Conservation (phyloP, 2,113 vertebrate genomes). For the Cebidichthys violaceus region DNA sequence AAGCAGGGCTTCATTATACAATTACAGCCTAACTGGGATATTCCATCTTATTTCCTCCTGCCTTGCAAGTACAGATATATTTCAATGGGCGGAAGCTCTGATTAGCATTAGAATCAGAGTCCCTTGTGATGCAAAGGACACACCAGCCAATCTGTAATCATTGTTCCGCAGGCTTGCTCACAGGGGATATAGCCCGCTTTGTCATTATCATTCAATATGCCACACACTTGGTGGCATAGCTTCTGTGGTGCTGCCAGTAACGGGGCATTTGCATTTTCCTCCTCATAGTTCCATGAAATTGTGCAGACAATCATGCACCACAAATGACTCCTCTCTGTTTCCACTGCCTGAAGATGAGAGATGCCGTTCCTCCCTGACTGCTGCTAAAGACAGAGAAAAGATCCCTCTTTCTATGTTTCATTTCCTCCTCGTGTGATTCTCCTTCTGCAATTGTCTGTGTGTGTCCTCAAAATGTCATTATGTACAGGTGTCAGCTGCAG, state of each 20-base stretch:
- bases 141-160: conserved; percentile 78
- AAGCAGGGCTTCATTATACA: conserved; percentile 43
- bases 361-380: conserved; percentile 12
- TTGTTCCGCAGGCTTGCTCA: conserved; percentile 73
- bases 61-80: conserved; percentile 57
- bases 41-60: conserved; percentile 52
- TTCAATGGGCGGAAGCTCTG: conserved; percentile 55
- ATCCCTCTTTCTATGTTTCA: conserved; percentile 21
- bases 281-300: conserved; percentile 21
- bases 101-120: conserved; percentile 76
- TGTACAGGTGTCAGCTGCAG: conserved; percentile 49
- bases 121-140: conserved; percentile 63
- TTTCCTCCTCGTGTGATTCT: conserved; percentile 15
- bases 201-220: conserved; percentile 69
- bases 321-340: conserved; percentile 23
- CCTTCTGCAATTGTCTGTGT: neutral
- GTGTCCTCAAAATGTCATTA: neutral
- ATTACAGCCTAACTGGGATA: conserved; percentile 49
- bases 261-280: conserved; percentile 63
- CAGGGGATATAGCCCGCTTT: conserved; percentile 61
- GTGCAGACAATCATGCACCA: conserved; percentile 54
- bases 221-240: conserved; percentile 58
- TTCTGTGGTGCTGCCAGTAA: conserved; percentile 34
- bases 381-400: conserved; percentile 11
- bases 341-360: neutral